phyloP scores from a whole-genome alignment of 1,140 invertebrate genomes.

The Bombus impatiens region DNA sequence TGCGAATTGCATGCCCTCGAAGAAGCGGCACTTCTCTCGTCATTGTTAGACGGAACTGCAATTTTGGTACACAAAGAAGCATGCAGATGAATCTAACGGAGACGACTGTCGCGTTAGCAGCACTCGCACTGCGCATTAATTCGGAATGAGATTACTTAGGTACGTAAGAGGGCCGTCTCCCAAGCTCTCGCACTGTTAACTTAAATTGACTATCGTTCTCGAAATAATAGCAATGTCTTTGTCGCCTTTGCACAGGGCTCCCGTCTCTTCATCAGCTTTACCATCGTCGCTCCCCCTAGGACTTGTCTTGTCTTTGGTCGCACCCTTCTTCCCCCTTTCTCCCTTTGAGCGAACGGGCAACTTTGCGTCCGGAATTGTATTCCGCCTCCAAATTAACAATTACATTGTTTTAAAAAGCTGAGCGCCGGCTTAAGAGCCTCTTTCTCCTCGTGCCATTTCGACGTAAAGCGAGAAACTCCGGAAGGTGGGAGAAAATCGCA shows the following conservation, averaged over 20 bases:
- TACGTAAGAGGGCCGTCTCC: conserved; percentile 60
- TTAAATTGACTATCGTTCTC: conserved; percentile 73
- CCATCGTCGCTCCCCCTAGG: conserved; percentile 1
- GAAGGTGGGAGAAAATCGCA: conserved; percentile 27
- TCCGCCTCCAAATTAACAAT: conserved; percentile 70
- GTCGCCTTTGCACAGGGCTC: conserved; percentile 60
- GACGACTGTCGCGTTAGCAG: conserved; percentile 45
- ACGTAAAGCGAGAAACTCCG: conserved; percentile 44
- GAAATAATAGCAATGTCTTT: conserved; percentile 69
- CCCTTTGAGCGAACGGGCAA: conserved; percentile 57
- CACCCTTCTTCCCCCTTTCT: conserved; percentile 16
- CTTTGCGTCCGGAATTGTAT: conserved; percentile 68
- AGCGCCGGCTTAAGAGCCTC: conserved; percentile 50
- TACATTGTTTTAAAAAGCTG: conserved; percentile 72
- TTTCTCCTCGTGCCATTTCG: conserved; percentile 32
- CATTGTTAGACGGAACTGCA: conserved; percentile 61
- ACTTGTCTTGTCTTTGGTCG: conserved; percentile 1
- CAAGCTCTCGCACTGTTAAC: conserved; percentile 67
- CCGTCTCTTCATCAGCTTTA: conserved; percentile 50
- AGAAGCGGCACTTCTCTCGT: background rate
- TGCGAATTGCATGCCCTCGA: conserved; percentile 12
- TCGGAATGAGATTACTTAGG: conserved; percentile 69
- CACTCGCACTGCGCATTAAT: conserved; percentile 68
- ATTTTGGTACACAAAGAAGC: conserved; percentile 57
- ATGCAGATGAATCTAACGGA: conserved; percentile 57